A percentile compares a stretch with the other conserved stretches of the same genome.
phyloP scores from a whole-genome alignment of 2,888 invertebrate species.

The Bedellia somnulentella region DNA sequence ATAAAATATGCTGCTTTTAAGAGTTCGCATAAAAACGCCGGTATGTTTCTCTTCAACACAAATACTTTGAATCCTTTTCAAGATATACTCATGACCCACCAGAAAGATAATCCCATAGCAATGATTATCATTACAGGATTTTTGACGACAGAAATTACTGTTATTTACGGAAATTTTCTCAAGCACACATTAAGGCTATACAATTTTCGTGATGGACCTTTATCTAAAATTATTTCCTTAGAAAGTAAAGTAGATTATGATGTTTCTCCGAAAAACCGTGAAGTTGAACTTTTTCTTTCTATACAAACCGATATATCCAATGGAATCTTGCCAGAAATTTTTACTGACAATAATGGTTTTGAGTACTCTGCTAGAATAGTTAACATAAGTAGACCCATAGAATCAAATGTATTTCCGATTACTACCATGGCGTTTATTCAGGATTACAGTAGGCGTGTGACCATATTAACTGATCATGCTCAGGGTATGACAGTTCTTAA shows the following conservation, averaged over 20 bases:
- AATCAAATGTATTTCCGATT: constrained; percentile 95
- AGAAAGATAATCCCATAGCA: constrained; percentile 49
- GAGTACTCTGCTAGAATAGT: constrained; percentile 78
- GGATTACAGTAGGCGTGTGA: constrained; percentile 69
- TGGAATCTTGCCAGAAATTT: constrained; percentile 76
- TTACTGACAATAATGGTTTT: constrained; percentile 90
- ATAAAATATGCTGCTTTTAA: constrained; percentile 84
- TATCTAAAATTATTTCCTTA: constrained; percentile 73
- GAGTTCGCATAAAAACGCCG: constrained; percentile 85
- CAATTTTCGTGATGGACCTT: constrained; percentile 65
- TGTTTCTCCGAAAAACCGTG: constrained; percentile 79
- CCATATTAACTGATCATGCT: constrained; percentile 82
- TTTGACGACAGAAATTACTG: constrained; percentile 78
- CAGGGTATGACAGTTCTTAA: constrained; percentile 89
- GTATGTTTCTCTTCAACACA: constrained; percentile 94
- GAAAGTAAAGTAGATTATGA: constrained; percentile 84
- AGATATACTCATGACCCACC: constrained; percentile 73
- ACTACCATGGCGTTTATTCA: constrained; percentile 86
- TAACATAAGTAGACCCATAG: constrained; percentile 77
- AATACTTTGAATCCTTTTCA: constrained; percentile 78
- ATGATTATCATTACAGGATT: constrained; percentile 83
- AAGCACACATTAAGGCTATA: constrained; percentile 79
- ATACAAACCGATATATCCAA: constrained; percentile 82
- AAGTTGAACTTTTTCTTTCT: constrained; percentile 88
- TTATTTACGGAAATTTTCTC: constrained; percentile 75